A percentile compares a stretch with the other conserved stretches of the same genome.
Conservation (phyloP, 2,113 vertebrate genomes). For the Pelecanus crispus region DNA sequence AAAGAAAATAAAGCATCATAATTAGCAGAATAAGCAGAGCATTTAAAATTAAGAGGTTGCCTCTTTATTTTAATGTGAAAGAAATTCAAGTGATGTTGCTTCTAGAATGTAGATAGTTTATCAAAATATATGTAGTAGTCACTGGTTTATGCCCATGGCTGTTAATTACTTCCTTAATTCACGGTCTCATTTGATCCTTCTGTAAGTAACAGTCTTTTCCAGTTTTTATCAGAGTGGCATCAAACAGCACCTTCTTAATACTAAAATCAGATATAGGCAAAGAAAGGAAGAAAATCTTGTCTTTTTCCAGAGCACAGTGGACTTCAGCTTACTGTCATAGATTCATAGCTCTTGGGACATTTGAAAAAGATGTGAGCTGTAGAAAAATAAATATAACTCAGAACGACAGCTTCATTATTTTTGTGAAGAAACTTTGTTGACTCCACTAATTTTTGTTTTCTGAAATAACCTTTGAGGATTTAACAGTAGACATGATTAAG, state of each 20-base stretch:
- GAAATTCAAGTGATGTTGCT: neutral
- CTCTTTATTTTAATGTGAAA: neutral
- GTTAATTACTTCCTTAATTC: neutral
- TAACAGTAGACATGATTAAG: constrained; percentile 16
- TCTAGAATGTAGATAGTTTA: neutral
- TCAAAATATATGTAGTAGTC: neutral
- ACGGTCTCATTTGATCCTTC: neutral
- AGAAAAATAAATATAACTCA: neutral
- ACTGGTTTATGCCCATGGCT: neutral
- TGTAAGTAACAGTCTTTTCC: neutral
- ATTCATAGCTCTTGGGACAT: neutral
- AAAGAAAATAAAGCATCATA: constrained; percentile 17
- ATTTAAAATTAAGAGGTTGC: neutral
- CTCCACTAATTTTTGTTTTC: neutral
- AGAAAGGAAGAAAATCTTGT: neutral
- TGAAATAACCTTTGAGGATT: constrained; percentile 17
- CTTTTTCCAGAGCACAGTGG: neutral
- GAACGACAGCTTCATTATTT: neutral
- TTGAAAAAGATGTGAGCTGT: neutral
- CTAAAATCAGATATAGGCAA: neutral
- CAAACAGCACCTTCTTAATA: neutral
- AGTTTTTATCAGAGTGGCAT: neutral
- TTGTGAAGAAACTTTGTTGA: neutral
- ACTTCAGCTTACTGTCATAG: neutral
- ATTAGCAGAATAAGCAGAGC: neutral